These are phyloP conservation scores for Phyllostomus discolor DNA, from an alignment of 2,113 vertebrate species.

Conservation along the genomic window DNA sequence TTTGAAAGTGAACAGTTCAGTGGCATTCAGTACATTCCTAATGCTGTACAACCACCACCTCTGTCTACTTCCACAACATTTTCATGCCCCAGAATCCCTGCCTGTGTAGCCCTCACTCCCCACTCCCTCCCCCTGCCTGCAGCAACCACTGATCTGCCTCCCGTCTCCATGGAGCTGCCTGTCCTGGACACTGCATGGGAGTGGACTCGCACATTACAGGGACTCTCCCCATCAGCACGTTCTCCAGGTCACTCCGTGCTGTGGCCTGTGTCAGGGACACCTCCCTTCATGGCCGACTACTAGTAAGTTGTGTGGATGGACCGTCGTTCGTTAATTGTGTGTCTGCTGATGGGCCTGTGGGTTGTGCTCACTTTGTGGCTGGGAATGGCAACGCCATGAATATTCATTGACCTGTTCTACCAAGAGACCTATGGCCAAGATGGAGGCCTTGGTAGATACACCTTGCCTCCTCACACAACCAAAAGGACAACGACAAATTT, in stretches of 20 bases:
- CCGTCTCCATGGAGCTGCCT: too few species aligned
- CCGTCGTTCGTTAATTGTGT: not conserved
- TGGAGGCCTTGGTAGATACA: too few species aligned
- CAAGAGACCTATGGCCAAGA: too few species aligned
- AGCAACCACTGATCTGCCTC: not conserved
- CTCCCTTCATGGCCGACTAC: not conserved
- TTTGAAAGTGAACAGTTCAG: not conserved
- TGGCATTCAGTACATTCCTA: not conserved
- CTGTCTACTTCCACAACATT: not conserved
- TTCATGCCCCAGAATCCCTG: not conserved
- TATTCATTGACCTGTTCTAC: not conserved
- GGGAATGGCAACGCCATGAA: not conserved
- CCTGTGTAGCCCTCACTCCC: too few species aligned
- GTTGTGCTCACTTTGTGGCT: too few species aligned
- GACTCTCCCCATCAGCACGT: rapidly evolving
- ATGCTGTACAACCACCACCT: not conserved
- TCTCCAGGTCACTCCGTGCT: rapidly evolving
- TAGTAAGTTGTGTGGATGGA: not conserved
- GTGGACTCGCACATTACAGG: too few species aligned
- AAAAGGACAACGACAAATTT: too few species aligned
- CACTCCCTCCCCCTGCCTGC: rapidly evolving
- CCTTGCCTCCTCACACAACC: too few species aligned
- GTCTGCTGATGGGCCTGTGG: not conserved
- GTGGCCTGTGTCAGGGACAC: too few species aligned
- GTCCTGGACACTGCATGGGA: too few species aligned